Percentiles rank a stretch among this genome's conserved stretches.
Conservation (phyloP, 2,888 invertebrate genomes). For the Drosophila kanekoi region DNA sequence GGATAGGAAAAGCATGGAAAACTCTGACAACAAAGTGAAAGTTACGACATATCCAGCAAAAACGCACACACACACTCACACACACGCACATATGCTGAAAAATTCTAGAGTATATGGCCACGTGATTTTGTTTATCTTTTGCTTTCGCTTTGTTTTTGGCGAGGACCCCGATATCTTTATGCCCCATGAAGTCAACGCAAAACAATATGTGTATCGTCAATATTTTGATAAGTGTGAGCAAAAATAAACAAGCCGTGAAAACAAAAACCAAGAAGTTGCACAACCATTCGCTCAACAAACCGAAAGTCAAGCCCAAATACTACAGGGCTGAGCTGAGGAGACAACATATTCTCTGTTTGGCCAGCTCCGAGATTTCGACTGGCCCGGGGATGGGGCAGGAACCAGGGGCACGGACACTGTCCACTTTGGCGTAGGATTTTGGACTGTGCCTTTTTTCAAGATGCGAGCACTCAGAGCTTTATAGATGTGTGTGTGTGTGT, state of each 20-base stretch:
- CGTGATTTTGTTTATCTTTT: slow-evolving; percentile 41
- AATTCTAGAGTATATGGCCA: slow-evolving; percentile 57
- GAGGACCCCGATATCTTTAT: slow-evolving; percentile 69
- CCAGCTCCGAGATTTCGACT: slow-evolving; percentile 10
- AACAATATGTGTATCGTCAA: slow-evolving; percentile 75
- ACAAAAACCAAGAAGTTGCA: slow-evolving; percentile 53
- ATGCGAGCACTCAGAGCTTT: slow-evolving; percentile 23
- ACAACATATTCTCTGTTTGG: slow-evolving; percentile 6
- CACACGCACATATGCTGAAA: slow-evolving; percentile 32
- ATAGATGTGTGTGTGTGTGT: slow-evolving; percentile 21
- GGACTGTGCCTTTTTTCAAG: slow-evolving; percentile 34
- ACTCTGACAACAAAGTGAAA: slow-evolving; percentile 72
- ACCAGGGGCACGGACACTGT: slow-evolving; percentile 43
- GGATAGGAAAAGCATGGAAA: slow-evolving; percentile 12
- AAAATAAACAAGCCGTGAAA: slow-evolving; percentile 79
- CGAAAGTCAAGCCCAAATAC: slow-evolving; percentile 21
- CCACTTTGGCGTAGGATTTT: slow-evolving; percentile 53
- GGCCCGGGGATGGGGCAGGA: slow-evolving; percentile 5
- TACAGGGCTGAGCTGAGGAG: slow-evolving; percentile 4
- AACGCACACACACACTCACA: slow-evolving; percentile 16
- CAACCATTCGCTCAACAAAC: slow-evolving; percentile 48
- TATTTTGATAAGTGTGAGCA: slow-evolving; percentile 82
- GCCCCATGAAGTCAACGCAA: slow-evolving; percentile 56
- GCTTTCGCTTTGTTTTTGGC: slow-evolving; percentile 23
- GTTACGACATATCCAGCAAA: slow-evolving; percentile 54